Evolutionary conservation across 2,113 vertebrate species (phyloP).

Genomic region (Entomyzon cyanotis): DNA sequence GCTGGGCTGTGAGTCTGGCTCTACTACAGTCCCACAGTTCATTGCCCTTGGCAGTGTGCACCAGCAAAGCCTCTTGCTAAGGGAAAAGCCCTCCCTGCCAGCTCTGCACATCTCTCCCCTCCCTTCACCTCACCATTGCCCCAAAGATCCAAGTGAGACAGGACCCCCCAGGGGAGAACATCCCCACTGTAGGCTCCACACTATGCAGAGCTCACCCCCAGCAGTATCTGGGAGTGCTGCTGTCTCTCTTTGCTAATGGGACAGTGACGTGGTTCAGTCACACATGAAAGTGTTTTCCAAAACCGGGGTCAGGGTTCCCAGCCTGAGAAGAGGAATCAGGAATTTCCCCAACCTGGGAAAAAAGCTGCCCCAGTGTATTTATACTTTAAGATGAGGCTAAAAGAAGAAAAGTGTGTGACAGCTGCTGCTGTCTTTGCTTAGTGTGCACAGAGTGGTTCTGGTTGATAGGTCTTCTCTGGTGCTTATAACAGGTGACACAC

Average conservation of each 20-base stretch:
- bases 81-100: neutral
- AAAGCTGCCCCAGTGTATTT: neutral
- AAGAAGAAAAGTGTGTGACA: neutral
- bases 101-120: neutral
- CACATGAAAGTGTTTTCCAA: neutral
- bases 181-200: neutral
- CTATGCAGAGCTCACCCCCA: neutral
- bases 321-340: neutral
- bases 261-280: accelerated
- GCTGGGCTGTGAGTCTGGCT: neutral
- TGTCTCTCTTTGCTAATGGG: neutral
- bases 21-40: neutral
- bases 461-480: neutral
- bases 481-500: neutral
- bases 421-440: neutral
- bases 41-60: neutral
- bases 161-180: accelerated
- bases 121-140: neutral
- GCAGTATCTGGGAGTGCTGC: neutral
- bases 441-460: neutral
- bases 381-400: neutral
- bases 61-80: neutral
- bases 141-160: neutral
- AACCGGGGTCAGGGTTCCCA: neutral
- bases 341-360: neutral